A percentile compares a stretch with the other conserved stretches of the same genome.
These are phyloP conservation scores for Solenodon paradoxus DNA, from an alignment of 2,113 vertebrate species.

Conservation along the genomic window DNA sequence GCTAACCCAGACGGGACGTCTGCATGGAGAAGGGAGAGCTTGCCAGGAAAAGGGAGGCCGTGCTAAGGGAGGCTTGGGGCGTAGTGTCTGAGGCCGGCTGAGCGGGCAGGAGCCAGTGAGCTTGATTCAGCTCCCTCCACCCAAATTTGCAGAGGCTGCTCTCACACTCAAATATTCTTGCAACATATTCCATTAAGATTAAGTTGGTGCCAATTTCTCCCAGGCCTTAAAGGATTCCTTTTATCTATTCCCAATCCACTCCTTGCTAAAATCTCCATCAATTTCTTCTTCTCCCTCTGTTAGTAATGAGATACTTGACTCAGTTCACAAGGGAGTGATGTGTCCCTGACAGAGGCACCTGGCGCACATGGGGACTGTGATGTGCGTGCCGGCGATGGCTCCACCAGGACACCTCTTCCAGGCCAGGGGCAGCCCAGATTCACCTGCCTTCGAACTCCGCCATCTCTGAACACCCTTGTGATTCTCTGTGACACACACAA, in stretches of 20 bases:
- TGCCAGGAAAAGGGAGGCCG: background rate
- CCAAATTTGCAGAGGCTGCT: no score
- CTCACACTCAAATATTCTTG: background rate
- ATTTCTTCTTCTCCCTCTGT: background rate
- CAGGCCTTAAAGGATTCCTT: background rate
- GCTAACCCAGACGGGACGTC: background rate
- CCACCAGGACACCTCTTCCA: background rate
- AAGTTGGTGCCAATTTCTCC: background rate
- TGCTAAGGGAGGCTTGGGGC: background rate
- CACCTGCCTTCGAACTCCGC: background rate
- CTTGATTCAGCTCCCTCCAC: no score
- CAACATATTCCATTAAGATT: background rate
- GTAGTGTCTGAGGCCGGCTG: no score
- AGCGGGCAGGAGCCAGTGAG: no score
- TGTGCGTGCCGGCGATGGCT: rapidly evolving
- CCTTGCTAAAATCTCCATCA: background rate
- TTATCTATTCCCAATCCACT: background rate
- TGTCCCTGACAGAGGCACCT: background rate
- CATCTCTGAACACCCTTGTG: background rate
- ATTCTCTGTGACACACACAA: background rate
- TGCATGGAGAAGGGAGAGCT: background rate
- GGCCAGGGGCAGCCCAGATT: rapidly evolving
- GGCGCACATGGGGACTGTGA: background rate
- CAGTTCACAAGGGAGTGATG: background rate
- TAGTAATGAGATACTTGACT: no score